Evolutionary conservation across 2,888 invertebrate species (phyloP), one percentile per base, ranked within the genome.

Genomic region (Nomada hirtipes): DNA sequence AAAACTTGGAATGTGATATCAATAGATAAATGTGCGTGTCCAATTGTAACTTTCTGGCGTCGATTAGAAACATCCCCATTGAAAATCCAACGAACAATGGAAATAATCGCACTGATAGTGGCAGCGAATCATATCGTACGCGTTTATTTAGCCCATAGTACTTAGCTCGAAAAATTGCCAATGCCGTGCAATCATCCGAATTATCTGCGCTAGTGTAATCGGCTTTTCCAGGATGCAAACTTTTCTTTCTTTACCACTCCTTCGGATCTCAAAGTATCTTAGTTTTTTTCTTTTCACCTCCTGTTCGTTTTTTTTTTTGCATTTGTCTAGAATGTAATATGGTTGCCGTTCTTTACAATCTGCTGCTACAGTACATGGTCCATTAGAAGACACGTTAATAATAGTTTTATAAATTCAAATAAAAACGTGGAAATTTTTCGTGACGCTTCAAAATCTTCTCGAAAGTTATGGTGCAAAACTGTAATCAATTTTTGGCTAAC

Each of bases 1-100:
- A 55, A 55, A 68, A 50, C 50, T 63, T 63, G 64, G 81, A 75
- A 81, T 65, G 81, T 69, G 81, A 81, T 81, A 81, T 50, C 74
- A 47, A 67, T 55, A 29, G 44, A 67, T 29, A 53, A 52, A 57
- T 36, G 23, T 36, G n/a, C 64, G 44, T 55, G 63, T 65, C 20
- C 47, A 18, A n/a, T 60, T 75, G 52, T 26, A 59, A 68, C 20
- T 20, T 15, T 36, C 11, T 15, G 15, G 52, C 23, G 20, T n/a
- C 15, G 53, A 18, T 23, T 52, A 47, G 23, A 10, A 50, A n/a
- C n/a, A 44, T 47, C 36, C 47, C 13, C 42, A 20, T 64, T n/a
- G 50, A 64, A 20, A 63, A 23, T 20, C 47, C 20, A 7, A 9
- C 36, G n/a, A 29, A 63, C 15, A 13, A 68, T 55, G 23, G 13